Percentiles rank a stretch among this genome's conserved stretches.
phyloP scores from a whole-genome alignment of 1,140 invertebrate species.

The Papilio aristodemus region DNA sequence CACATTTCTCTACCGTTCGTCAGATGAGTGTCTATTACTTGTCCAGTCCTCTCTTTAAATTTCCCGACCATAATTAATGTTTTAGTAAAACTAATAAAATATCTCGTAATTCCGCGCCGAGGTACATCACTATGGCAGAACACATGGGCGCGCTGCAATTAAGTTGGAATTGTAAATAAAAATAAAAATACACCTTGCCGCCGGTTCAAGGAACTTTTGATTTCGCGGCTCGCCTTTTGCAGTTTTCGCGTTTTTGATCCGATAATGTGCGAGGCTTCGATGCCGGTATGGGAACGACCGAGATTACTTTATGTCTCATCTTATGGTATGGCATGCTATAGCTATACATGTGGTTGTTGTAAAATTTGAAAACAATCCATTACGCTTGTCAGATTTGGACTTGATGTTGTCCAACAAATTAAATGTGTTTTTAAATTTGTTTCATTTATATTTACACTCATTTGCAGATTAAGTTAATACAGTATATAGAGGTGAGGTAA shows the following conservation, averaged over 20 bases:
- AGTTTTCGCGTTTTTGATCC: constrained; percentile 24
- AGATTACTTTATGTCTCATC: constrained; percentile 13
- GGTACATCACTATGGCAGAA: constrained; percentile 36
- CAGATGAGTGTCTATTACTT: neutral
- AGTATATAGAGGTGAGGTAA: no score
- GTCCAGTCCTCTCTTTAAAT: no score
- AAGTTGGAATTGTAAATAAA: constrained; percentile 31
- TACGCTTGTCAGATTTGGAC: no score
- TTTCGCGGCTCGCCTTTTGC: constrained; percentile 30
- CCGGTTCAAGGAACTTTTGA: constrained; percentile 31
- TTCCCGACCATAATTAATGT: no score
- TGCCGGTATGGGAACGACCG: neutral
- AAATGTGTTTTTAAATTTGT: no score
- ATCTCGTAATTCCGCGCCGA: neutral
- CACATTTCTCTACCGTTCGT: no score
- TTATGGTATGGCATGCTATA: neutral
- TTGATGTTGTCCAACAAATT: no score
- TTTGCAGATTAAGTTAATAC: no score
- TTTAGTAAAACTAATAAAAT: no score
- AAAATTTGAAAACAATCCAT: neutral
- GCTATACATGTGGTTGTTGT: constrained; percentile 1
- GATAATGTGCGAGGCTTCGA: constrained; percentile 3
- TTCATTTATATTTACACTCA: no score
- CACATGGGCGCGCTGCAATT: constrained; percentile 26
- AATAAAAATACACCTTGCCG: constrained; percentile 22